Evolutionary conservation across 2,797 vertebrate species (phyloP), one percentile per base, ranked within the genome.

Genomic region (Strix occidentalis): DNA sequence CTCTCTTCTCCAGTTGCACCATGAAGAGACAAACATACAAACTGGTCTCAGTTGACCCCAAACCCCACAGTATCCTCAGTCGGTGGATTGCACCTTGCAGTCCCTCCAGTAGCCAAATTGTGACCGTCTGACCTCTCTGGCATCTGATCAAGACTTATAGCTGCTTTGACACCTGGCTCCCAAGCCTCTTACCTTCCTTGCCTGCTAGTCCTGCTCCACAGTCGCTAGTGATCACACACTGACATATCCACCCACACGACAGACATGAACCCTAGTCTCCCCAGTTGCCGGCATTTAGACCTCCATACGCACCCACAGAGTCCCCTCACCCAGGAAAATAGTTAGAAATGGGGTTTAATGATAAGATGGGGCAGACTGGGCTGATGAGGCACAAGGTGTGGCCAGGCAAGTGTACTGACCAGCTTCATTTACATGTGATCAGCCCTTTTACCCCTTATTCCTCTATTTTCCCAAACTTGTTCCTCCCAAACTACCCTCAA

Each of bases 201-300:
- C 35, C 37, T 2, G 2, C 35, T 60, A 60, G 46, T 37, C 58
- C 66, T 54, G 26, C 51, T 78, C 0, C 0, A 45, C 11, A 45
- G 65, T 24, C 3, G 2, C 18, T 16, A 23, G 21, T 28, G 57
- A 46, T 41, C 53, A 48, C 65, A n/a, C 35, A 21, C 28, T 63
- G 53, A 43, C n/a, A 29, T 14, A 53, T 3, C 11, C 29, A 64
- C n/a, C n/a, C 6, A 8, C 29, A 35, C 0, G 1, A 46, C 0
- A 77, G 50, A 58, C 33, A 21, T 1, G 6, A 51, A 53, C 37
- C 15, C 16, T 25, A 16, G 15, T 39, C 31, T n/a, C 28, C 75
- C 50, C 24, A 26, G 50, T 17, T 51, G 41, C 16, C n/a, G 29
- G 37, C 56, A 45, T 31, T 13, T 75, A 41, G 19, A 81, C 39